Evolutionary conservation across 2,888 invertebrate genomes (phyloP), one percentile per base, ranked within the genome.

Genomic region (Lottia scabra): DNA sequence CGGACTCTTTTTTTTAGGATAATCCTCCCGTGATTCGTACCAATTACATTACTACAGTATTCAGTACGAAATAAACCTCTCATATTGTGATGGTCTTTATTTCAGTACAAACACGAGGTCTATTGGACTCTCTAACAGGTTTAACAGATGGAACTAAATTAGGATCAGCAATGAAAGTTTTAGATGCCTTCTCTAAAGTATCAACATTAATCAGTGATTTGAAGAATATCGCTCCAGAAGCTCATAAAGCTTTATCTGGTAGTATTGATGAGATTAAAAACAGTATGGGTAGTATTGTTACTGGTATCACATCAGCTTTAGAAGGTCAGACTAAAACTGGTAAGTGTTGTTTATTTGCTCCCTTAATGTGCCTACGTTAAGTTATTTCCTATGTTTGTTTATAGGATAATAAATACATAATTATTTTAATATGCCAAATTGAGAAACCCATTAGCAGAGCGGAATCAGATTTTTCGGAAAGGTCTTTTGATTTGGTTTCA

Each of bases 201-300:
- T 56, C 56, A 10, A 10, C 19, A 19, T 23, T 56, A 19, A 56
- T 56, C 19, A 23, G 13, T 10, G 56, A 56, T 19, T 23, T 56
- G 56, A 56, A 56, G 23, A 56, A 56, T 23, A 56, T 56, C 56
- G 56, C 56, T 23, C 56, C 56, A 19, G 56, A 56, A 56, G 56
- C 56, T 12, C 56, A 56, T 56, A 56, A 56, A 56, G 56, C 56
- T 12, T 8, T 56, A 56, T 15, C 19, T 23, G 23, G 56, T 23
- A 23, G 5, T 56, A 56, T 56, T 23, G 56, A 23, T 12, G 56
- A 56, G 19, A 56, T 56, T 23, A 56, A 56, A 13, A 56, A 56
- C 23, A 56, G 56, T 13, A 56, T 56, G 56, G 56, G 56, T 56
- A 56, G 23, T 23, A 56, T 56, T 56, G 56, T 56, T 12, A 56